Evolutionary conservation across 2,888 invertebrate genomes (phyloP), one percentile per base, ranked within the genome.

Genomic region (Seira ritae): DNA sequence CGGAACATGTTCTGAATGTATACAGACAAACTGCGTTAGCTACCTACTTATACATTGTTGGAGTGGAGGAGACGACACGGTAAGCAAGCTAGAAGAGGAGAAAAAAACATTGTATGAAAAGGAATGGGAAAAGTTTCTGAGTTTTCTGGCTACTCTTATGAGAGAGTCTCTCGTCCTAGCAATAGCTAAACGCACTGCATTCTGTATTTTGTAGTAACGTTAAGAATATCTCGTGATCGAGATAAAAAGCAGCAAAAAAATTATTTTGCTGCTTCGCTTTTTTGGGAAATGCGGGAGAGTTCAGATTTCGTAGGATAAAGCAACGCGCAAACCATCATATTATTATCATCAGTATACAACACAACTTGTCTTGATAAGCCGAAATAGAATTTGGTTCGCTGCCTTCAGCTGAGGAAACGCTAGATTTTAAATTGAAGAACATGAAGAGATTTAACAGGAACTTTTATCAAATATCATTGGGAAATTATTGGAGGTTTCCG

Each of bases 391-490:
- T 77, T 72, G 82, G 77, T 81, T 67, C 62, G 76, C 75, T 81
- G 81, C 81, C 75, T 81, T 81, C 81, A 81, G 75, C 81, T 81
- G 81, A 75, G 81, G 75, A 8, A 81, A 81, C 76, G 81, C 81
- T 31, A 31, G 8, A 31, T 4, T 8, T 31, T 31, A 31, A 31
- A 4, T 31, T 8, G 31, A 31, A 50, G 12, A 42, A 42, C 4
- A 42, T 12, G 42, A 42, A 8, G 42, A 42, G 42, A 42, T 12
- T 8, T 8, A 42, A 42, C 6, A 4, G 42, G 12, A 42, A 8
- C 42, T 42, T 42, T 8, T 4, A 12, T 8, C 42, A 8, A 42
- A 42, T 42, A 42, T 42, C 42, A 42, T 42, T 8, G 42, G n/a
- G n/a, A n/a, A n/a, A n/a, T n/a, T n/a, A n/a, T n/a, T n/a, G n/a